Percentiles rank a stretch among this genome's conserved stretches.
phyloP scores from a whole-genome alignment of 2,888 invertebrate species.

The Apantesis nais region DNA sequence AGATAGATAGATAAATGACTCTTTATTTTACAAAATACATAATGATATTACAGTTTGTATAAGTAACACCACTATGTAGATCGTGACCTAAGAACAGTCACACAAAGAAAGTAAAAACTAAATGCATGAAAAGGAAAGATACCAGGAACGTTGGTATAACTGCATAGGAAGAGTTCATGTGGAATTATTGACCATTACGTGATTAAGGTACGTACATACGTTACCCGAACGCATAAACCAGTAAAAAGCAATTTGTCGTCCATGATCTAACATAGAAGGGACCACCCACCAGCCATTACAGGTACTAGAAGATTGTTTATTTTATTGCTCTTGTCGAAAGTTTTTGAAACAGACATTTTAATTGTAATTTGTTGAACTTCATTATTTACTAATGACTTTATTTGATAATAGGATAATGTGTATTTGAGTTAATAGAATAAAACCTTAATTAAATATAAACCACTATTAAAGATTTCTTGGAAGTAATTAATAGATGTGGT shows the following conservation, averaged over 20 bases:
- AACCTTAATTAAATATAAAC: not conserved
- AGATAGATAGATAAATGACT: no score
- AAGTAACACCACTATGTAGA: no score
- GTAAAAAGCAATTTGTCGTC: constrained; percentile 66
- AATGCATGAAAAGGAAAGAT: constrained; percentile 52
- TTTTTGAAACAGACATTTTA: not conserved
- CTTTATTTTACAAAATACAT: no score
- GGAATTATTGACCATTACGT: constrained; percentile 69
- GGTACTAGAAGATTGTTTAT: constrained; percentile 10
- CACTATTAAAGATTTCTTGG: not conserved
- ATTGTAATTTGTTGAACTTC: not conserved
- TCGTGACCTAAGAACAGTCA: no score
- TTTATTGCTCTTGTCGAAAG: constrained; percentile 8
- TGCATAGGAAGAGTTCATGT: constrained; percentile 67
- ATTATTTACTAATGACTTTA: not conserved
- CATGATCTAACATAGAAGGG: constrained; percentile 55
- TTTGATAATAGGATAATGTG: not conserved
- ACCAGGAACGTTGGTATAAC: constrained; percentile 26
- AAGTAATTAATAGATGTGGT: not conserved
- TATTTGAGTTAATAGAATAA: not conserved
- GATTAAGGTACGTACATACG: constrained; percentile 69
- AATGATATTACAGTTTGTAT: no score
- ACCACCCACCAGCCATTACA: constrained; percentile 63
- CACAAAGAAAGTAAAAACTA: no score
- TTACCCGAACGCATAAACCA: constrained; percentile 60